Percentiles rank a stretch among this genome's conserved stretches.
Evolutionary conservation across 2,797 vertebrate species (phyloP).

Genomic region (Leptoclinus maculatus): DNA sequence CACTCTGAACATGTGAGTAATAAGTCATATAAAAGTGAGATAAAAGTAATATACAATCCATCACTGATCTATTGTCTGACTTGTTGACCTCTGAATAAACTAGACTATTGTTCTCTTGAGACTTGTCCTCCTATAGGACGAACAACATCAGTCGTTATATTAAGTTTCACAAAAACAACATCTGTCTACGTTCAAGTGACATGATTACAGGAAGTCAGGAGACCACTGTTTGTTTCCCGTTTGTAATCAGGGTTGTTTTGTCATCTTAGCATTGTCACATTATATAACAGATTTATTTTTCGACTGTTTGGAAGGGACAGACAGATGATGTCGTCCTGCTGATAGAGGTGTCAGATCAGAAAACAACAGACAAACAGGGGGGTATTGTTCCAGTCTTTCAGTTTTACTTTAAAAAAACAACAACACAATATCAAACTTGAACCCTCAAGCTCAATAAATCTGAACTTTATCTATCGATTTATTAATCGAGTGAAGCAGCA

Average conservation of each 20-base stretch:
- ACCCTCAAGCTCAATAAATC: neutral
- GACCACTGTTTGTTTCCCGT: neutral
- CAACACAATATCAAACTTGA: neutral
- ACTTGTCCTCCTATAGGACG: neutral
- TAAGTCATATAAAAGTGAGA: too few relatives aligned
- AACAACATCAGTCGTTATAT: neutral
- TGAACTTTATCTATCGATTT: neutral
- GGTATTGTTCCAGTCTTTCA: neutral
- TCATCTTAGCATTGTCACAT: neutral
- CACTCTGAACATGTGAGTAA: too few relatives aligned
- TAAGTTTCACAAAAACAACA: neutral
- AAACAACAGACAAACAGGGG: neutral
- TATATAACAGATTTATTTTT: neutral
- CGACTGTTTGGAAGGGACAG: neutral
- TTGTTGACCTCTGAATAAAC: neutral
- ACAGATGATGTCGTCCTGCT: neutral
- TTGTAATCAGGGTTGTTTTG: neutral
- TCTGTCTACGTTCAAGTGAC: neutral
- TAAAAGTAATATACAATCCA: neutral
- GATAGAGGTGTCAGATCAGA: neutral
- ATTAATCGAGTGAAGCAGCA: neutral
- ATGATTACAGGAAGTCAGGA: neutral
- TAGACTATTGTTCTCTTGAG: neutral
- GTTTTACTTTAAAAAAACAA: neutral
- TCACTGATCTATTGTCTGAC: neutral